phyloP scores from a whole-genome alignment of 2,888 invertebrate genomes.

The Melanostoma mellinum region DNA sequence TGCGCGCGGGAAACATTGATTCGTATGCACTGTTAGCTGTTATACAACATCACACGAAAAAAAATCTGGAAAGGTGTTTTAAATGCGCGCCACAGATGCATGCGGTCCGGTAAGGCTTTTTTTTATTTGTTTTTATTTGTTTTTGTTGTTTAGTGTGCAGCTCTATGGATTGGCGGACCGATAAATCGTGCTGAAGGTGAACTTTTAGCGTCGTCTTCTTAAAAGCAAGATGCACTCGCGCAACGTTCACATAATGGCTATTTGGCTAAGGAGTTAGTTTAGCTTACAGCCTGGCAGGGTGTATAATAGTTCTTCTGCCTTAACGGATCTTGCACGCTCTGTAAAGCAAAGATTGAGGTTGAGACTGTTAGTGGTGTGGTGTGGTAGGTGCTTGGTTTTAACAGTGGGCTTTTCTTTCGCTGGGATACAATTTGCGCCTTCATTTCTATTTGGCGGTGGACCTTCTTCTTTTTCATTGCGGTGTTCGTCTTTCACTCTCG shows the following conservation, averaged over 20 bases:
- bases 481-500: slow-evolving; percentile 50
- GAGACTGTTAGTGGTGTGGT: slow-evolving; percentile 1
- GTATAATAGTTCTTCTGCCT: slow-evolving; percentile 44
- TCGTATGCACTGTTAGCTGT: slow-evolving; percentile 46
- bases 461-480: slow-evolving; percentile 19
- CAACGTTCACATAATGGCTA: slow-evolving; percentile 67
- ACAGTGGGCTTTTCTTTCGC: slow-evolving; percentile 24
- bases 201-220: slow-evolving; percentile 63
- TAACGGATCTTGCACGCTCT: slow-evolving; percentile 72
- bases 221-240: slow-evolving; percentile 58
- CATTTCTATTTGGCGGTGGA: slow-evolving; percentile 14
- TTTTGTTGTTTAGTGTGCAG: slow-evolving; percentile 50
- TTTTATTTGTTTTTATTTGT: too few relatives aligned
- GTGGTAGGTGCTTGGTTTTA: not conserved
- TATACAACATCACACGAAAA: slow-evolving; percentile 34
- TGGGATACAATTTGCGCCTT: slow-evolving; percentile 62
- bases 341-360: slow-evolving; percentile 39
- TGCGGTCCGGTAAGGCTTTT: slow-evolving; percentile 9
- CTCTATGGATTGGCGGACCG: slow-evolving; percentile 62
- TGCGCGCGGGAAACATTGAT: slow-evolving; percentile 66
- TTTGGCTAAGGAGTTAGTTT: slow-evolving; percentile 50
- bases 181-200: slow-evolving; percentile 72
- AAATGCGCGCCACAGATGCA: slow-evolving; percentile 66
- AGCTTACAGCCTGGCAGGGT: slow-evolving; percentile 20
- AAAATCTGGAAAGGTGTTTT: slow-evolving; percentile 53